Conservation (phyloP, 2,113 vertebrate genomes). For the Aleadryas rufinucha region DNA sequence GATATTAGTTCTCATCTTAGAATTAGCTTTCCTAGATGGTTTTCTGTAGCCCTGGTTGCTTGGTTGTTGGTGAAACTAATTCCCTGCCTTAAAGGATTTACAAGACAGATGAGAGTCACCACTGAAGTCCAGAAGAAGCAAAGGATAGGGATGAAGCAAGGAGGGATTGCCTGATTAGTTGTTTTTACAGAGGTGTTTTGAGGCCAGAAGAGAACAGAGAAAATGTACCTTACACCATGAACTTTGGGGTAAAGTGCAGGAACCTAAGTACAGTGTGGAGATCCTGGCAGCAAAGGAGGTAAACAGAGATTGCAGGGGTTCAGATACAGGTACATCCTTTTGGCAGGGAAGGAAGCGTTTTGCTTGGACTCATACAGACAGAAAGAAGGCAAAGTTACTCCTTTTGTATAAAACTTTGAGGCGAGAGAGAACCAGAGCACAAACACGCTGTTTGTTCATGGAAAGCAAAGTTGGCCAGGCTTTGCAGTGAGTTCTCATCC, state of each 20-base stretch:
- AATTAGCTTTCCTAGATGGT: neutral
- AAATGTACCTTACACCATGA: neutral
- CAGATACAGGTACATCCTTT: neutral
- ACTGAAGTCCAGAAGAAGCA: neutral
- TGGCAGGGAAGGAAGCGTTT: neutral
- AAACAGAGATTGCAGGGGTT: neutral
- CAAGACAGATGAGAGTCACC: neutral
- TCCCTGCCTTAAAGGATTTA: neutral
- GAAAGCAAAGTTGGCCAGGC: neutral
- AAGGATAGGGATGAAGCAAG: neutral
- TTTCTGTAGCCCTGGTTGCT: neutral
- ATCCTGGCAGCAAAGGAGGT: neutral
- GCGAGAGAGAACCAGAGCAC: neutral
- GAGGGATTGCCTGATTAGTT: neutral
- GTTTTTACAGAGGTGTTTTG: neutral
- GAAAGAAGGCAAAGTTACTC: neutral
- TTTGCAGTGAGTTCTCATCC: neutral
- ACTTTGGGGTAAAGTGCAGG: neutral
- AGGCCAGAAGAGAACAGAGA: neutral
- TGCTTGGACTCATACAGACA: neutral
- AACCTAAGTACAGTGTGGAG: neutral
- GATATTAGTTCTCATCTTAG: neutral
- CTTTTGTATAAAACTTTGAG: neutral
- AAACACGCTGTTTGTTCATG: neutral
- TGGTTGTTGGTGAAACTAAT: neutral